Evolutionary conservation across 2,113 vertebrate genomes (phyloP).

Genomic region (Neogobius melanostomus): DNA sequence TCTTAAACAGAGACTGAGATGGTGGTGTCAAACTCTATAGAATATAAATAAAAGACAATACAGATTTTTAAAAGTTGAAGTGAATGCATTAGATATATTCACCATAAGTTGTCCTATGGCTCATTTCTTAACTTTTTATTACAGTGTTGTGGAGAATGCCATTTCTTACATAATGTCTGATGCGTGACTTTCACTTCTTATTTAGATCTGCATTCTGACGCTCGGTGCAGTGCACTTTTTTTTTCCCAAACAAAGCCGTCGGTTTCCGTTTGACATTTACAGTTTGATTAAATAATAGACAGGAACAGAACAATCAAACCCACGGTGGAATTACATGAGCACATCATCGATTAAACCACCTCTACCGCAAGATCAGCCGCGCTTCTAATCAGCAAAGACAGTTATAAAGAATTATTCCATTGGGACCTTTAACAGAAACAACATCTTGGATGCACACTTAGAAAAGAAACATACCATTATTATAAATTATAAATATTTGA

Average conservation of each 20-base stretch:
- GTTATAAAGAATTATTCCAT: neutral
- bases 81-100: no score
- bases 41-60: no score
- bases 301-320: neutral
- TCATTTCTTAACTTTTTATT: no score
- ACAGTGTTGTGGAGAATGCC: no score
- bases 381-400: neutral
- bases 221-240: neutral
- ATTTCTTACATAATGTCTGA: no score
- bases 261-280: conserved; percentile 2
- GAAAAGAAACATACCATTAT: no score
- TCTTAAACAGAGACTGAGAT: no score
- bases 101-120: no score
- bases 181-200: neutral
- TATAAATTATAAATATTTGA: no score
- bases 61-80: no score
- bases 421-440: neutral
- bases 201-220: neutral
- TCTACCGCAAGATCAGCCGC: neutral
- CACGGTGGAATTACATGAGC: neutral
- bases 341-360: neutral
- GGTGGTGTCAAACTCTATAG: no score
- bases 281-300: neutral
- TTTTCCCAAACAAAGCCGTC: neutral
- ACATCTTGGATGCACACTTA: no score